Base-by-base conservation (phyloP, 2,113 vertebrate species). In the Choloepus hoffmanni region DNA sequence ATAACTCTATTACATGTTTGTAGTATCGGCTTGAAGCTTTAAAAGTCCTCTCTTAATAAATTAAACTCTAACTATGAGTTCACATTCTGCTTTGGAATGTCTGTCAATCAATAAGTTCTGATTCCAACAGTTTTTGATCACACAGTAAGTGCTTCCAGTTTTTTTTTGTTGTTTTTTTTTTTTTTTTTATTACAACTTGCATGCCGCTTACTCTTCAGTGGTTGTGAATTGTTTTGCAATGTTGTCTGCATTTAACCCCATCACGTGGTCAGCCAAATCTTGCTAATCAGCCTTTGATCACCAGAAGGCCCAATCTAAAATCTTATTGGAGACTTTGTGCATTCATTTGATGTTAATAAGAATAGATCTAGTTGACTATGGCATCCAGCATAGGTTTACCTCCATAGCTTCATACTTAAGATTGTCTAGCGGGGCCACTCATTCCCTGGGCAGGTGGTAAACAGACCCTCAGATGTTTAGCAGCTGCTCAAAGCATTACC, bases 51-150 rank as follows among this genome's bases (percentile, higher is more conserved):
- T 21, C 16, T 53, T 88, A 82, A 60, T 93, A 84, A 84, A 74
- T 94, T 86, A 91, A 83, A 70, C 8, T 87, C 53, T 81, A 36
- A 40, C 65, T 68, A 28, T 81, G 84, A 79, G 10, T 89, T 90
- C 68, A 95, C 60, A 95, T 92, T 88, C 68, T 88, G 55, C 50
- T 90, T 95, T 74, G 74, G 62, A 92, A 82, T 83, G 58, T 7
- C 58, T 76, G 21, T 43, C 53, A 55, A 8, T 73, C 82, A 82
- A 70, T 43, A 63, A 53, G 79, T 94, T 95, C 45, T 94, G 77
- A 78, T 65, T 82, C 43, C 33, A 94, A 11, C 53, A 62, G 40
- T 26, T 86, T 86, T 95, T 88, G 15, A 65, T 85, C 45, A 83
- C 68, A 89, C 5, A 70, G 28, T 92, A 73, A 92, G 23, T 30